Base-by-base conservation (phyloP, 1,140 invertebrate species). In the Sipha flava region DNA sequence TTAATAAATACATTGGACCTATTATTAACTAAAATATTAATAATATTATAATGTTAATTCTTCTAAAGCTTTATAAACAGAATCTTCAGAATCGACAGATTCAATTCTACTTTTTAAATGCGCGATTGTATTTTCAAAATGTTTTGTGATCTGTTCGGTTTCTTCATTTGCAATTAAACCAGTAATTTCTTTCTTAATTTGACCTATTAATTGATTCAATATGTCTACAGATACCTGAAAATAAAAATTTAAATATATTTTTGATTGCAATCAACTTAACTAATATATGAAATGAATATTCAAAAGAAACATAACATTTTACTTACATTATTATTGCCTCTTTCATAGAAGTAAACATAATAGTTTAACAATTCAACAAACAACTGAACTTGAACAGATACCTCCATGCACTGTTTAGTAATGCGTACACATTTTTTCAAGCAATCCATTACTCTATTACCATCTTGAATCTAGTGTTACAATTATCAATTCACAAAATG, bases 331-430 rank as follows among this genome's bases (percentile, higher is more conserved):
- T 92, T 89, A 86, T 97, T 97, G 82, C 94, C 94, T 83, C 96
- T 93, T 84, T 98, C 95, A 83, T 93, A 93, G 85, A 98, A 98
- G 85, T 96, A 95, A 47, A 97, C 90, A 86, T 98, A 98, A 83
- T 95, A 91, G 85, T 98, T 97, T 10, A 99, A 87, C 66, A 99
- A 89, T 86, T 98, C 97, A 21, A 97, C 94, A 85, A 96, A 95
- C 3, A 99, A 87, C 84, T 98, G 96, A 9, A 96, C 94, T 87
- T 99, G 96, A 26, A 98, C 96, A 4, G 93, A 93, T n/a, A 91
- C 90, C 86, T 99, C 97, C 94, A 99, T 96, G 83, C 97, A 99
- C 82, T 99, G 96, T 83, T 94, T 95, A 3, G 95, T 95, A 82
- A 98, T 97, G 81, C 95, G 91, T 1, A 95, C 90, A 6, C 94